These are phyloP conservation scores for Cololabis saira DNA, from an alignment of 2,113 vertebrate species.

Conservation along the genomic window DNA sequence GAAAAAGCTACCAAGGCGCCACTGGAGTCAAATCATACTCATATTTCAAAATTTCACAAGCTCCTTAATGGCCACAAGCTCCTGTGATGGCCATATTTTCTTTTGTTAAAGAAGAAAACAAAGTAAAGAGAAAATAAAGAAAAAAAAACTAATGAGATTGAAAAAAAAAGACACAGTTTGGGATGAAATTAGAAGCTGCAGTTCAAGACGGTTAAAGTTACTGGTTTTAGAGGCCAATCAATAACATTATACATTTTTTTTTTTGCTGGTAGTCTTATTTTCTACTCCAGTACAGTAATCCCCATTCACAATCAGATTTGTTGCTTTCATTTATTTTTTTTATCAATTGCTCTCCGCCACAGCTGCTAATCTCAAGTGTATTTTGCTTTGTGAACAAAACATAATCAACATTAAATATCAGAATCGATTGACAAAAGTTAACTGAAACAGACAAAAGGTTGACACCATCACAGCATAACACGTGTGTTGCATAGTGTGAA, in stretches of 20 bases:
- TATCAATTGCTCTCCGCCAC: constrained; percentile 54
- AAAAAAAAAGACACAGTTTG: constrained; percentile 77
- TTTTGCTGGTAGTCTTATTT: not conserved
- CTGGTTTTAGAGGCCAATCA: constrained; percentile 39
- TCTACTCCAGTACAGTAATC: not conserved
- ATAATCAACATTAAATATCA: constrained; percentile 81
- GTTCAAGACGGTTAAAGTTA: constrained; percentile 54
- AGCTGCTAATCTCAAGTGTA: constrained; percentile 85
- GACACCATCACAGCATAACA: constrained; percentile 78
- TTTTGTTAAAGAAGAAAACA: constrained; percentile 73
- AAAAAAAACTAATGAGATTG: constrained; percentile 73
- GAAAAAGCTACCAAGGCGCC: constrained; percentile 62
- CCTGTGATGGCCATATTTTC: constrained; percentile 73
- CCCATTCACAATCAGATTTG: not conserved
- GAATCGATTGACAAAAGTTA: constrained; percentile 80
- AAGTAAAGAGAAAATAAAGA: constrained; percentile 74
- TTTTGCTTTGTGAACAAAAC: constrained; percentile 81
- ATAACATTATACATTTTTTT: not conserved
- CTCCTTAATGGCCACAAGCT: constrained; percentile 71
- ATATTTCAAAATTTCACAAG: constrained; percentile 75
- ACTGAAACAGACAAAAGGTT: constrained; percentile 79
- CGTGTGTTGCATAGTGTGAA: constrained; percentile 66
- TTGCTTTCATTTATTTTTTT: not conserved
- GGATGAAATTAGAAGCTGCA: constrained; percentile 84
- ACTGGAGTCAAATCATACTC: constrained; percentile 77